These are phyloP conservation scores for Drosophila sucinea DNA, from an alignment of 1,140 invertebrate genomes.

Conservation along the genomic window DNA sequence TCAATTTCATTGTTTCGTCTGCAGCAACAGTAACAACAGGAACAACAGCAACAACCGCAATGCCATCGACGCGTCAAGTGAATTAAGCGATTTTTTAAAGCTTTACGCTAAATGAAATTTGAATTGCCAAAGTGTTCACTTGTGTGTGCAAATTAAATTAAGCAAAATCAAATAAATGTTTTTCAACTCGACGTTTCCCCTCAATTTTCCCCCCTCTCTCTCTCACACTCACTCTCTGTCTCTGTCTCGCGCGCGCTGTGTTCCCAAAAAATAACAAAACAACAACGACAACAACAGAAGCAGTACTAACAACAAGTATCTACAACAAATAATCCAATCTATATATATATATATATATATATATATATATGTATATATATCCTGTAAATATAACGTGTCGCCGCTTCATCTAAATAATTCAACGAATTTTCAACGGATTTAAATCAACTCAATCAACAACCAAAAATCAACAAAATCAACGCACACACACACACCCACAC, in stretches of 20 bases:
- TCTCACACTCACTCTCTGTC: too few relatives aligned
- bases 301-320: slow-evolving; percentile 25
- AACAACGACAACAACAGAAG: slow-evolving; percentile 24
- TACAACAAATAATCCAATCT: slow-evolving; percentile 27
- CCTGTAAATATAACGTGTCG: slow-evolving; percentile 11
- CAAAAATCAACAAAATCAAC: slow-evolving; percentile 25
- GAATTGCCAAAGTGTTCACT: slow-evolving; percentile 72
- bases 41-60: slow-evolving; percentile 42
- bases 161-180: slow-evolving; percentile 77
- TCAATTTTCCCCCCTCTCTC: not conserved
- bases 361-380: slow-evolving; percentile 6
- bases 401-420: slow-evolving; percentile 46
- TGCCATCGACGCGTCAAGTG: slow-evolving; percentile 70
- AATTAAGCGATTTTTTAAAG: slow-evolving; percentile 80
- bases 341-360: slow-evolving; percentile 18
- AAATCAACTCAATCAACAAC: slow-evolving; percentile 39
- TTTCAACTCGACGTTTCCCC: slow-evolving; percentile 16
- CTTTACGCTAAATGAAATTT: slow-evolving; percentile 80
- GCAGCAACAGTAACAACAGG: slow-evolving; percentile 49
- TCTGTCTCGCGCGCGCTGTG: too few relatives aligned
- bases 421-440: slow-evolving; percentile 31
- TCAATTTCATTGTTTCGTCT: slow-evolving; percentile 76
- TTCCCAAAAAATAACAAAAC: slow-evolving; percentile 18
- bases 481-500: not conserved
- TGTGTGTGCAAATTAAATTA: slow-evolving; percentile 80